Base-by-base conservation (phyloP, 1,140 invertebrate genomes). In the Cydia fagiglandana region DNA sequence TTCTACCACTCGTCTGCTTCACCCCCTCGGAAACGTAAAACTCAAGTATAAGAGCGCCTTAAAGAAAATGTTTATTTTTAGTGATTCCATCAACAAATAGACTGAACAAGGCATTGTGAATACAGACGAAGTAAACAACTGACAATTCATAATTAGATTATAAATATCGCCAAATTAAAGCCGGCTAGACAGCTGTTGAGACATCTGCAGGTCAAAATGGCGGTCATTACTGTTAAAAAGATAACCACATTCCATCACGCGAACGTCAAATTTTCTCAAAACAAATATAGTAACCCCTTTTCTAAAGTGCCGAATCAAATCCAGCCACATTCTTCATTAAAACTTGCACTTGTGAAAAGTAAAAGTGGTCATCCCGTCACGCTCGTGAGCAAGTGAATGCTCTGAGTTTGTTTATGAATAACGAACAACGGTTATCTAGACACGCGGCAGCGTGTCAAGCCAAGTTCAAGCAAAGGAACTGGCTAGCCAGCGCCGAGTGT, bases 341-440 rank as follows among this genome's bases (percentile, higher is more conserved):
- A 61, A 24, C 56, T 61, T 20, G 53, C 15, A 17, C 56, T 61
- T 24, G 17, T 61, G 9, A 68, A 68, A 68, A 68, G 64, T 68
- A 68, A 68, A 68, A 68, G 64, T 68, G 28, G 56, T 61, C 56
- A 61, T 34, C 24, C 28, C 28, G 64, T 68, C 64, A 68, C 64
- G 64, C 28, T 30, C 6, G 64, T 5, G 64, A 34, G 64, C 28
- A 68, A 68, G 64, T 34, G 64, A 68, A 68, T 34, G 64, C 64
- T 68, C 64, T 4, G 10, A 64, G 64, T 61, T 61, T 61, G 56
- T 24, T 61, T 10, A 24, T 56, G 53, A 61, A 24, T 7, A 2
- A 24, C 56, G 56, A 61, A 24, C 17, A 2, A 24, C 56, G 20
- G 17, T 61, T 61, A n/a, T n/a, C n/a, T n/a, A n/a, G n/a, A n/a